Conservation (phyloP, 2,113 vertebrate genomes). For the Phainopepla nitens region DNA sequence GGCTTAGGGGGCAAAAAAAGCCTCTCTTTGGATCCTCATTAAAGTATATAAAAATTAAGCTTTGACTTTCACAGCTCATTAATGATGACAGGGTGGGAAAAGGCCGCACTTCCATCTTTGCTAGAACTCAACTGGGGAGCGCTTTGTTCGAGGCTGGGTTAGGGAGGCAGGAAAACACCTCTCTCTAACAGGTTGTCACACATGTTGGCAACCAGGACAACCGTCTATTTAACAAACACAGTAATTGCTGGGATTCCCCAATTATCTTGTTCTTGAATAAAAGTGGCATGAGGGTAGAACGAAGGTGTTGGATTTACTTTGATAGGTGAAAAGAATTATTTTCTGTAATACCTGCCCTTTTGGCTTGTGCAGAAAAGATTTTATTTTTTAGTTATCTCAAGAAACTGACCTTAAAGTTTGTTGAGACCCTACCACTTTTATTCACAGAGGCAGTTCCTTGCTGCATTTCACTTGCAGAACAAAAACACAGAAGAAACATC, state of each 20-base stretch:
- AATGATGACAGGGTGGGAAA: constrained; percentile 40
- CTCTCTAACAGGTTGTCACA: background rate
- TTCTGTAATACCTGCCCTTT: background rate
- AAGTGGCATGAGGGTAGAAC: background rate
- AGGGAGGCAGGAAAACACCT: background rate
- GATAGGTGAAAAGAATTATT: background rate
- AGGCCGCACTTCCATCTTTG: constrained; percentile 30
- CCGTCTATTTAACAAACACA: background rate
- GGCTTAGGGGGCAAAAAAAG: constrained; percentile 14
- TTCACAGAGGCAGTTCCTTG: background rate
- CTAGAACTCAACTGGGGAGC: background rate
- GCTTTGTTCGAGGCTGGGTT: background rate
- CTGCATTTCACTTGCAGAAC: background rate
- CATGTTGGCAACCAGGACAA: background rate
- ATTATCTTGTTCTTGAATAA: background rate
- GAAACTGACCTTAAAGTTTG: background rate
- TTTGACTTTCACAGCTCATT: constrained; percentile 59
- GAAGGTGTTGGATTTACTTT: background rate
- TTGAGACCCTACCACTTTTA: background rate
- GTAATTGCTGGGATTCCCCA: background rate
- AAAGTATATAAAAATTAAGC: constrained; percentile 44
- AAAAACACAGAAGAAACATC: background rate
- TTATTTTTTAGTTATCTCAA: background rate
- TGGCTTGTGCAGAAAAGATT: background rate
- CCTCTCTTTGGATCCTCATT: constrained; percentile 33